phyloP scores from a whole-genome alignment of 2,797 vertebrate species.

The Lophius americanus region DNA sequence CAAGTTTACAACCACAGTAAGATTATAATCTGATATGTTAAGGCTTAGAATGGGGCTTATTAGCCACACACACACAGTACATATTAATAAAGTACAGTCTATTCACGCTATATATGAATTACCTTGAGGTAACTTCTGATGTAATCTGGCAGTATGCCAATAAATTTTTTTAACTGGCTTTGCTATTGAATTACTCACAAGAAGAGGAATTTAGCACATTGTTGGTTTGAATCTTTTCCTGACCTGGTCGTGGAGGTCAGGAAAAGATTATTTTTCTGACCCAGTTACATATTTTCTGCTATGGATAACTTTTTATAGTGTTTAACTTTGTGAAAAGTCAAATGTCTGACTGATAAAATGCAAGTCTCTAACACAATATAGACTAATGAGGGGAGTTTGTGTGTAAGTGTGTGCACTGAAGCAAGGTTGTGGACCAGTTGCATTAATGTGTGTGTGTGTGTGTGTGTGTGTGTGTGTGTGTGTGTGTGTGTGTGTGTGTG shows the following conservation, averaged over 20 bases:
- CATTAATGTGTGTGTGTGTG: slow-evolving; percentile 16
- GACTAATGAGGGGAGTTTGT: slow-evolving; percentile 59
- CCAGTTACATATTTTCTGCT: slow-evolving; percentile 3
- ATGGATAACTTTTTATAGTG: slow-evolving; percentile 26
- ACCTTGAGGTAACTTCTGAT: too few relatives aligned
- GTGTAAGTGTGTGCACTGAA: slow-evolving; percentile 23
- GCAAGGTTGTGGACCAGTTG: too few relatives aligned
- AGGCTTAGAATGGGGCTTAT: too few relatives aligned
- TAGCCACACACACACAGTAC: too few relatives aligned
- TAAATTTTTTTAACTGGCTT: too few relatives aligned
- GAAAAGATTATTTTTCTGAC: slow-evolving; percentile 13
- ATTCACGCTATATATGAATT: too few relatives aligned
- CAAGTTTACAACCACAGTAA: too few relatives aligned
- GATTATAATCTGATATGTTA: too few relatives aligned
- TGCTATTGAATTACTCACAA: too few relatives aligned
- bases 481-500: slow-evolving; percentile 29
- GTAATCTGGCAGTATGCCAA: too few relatives aligned
- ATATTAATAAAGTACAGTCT: too few relatives aligned
- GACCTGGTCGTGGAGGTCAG: background rate
- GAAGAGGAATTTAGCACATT: background rate
- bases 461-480: slow-evolving; percentile 2
- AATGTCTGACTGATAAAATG: slow-evolving; percentile 46
- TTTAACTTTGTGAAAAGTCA: slow-evolving; percentile 36
- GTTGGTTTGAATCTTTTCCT: background rate
- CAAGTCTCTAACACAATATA: slow-evolving; percentile 42